Evolutionary conservation across 2,888 invertebrate genomes (phyloP).

Genomic region (Eristalis arbustorum): DNA sequence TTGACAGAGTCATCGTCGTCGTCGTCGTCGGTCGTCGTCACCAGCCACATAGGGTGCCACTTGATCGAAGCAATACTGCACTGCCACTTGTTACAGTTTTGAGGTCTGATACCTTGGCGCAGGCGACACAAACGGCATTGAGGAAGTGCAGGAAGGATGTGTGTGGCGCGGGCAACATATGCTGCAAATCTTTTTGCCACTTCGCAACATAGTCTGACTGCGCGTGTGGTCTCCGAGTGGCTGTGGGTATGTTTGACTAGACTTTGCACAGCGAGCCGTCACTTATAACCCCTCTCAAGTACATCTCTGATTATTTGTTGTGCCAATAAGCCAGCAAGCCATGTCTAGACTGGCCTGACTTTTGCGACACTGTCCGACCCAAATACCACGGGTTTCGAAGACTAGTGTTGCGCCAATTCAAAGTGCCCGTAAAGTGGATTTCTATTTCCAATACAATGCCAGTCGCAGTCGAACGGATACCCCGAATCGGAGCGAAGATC

Average conservation of each 20-base stretch:
- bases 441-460: slow-evolving; percentile 54
- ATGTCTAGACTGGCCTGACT: slow-evolving; percentile 48
- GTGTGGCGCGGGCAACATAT: slow-evolving; percentile 44
- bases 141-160: slow-evolving; percentile 63
- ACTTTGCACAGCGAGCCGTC: slow-evolving; percentile 46
- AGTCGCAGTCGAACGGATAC: slow-evolving; percentile 44
- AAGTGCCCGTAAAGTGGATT: slow-evolving; percentile 66
- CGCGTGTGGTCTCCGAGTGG: slow-evolving; percentile 58
- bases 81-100: slow-evolving; percentile 60
- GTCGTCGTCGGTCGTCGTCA: slow-evolving; percentile 27
- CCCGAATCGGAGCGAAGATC: slow-evolving; percentile 62
- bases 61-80: slow-evolving; percentile 37
- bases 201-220: slow-evolving; percentile 12
- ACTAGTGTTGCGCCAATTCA: slow-evolving; percentile 60
- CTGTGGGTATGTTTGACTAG: slow-evolving; percentile 61
- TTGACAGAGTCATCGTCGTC: slow-evolving; percentile 54
- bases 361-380: slow-evolving; percentile 51
- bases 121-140: slow-evolving; percentile 43
- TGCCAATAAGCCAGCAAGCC: slow-evolving; percentile 38
- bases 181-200: slow-evolving; percentile 57
- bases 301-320: slow-evolving; percentile 32
- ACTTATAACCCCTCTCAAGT: slow-evolving; percentile 57
- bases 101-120: slow-evolving; percentile 48
- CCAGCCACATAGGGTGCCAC: slow-evolving; percentile 65
- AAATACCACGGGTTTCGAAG: not conserved